Percentiles rank a stretch among this genome's conserved stretches.
phyloP scores from a whole-genome alignment of 2,888 invertebrate genomes.

The Pristionchus fissidentatus region DNA sequence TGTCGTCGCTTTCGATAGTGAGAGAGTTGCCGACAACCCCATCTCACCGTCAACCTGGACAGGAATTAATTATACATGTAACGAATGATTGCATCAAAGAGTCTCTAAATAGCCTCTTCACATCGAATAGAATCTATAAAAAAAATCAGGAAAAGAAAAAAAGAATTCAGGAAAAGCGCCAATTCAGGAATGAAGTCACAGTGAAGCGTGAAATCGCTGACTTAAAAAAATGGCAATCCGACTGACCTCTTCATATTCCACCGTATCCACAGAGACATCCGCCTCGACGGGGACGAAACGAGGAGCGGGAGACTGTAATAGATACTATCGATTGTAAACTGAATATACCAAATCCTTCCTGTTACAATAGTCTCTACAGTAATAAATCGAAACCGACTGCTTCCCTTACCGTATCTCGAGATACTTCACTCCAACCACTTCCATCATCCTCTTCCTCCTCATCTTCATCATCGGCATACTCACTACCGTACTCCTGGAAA shows the following conservation, averaged over 20 bases:
- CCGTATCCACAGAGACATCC: constrained; percentile 8
- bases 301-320: constrained; percentile 42
- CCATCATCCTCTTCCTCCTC: constrained; percentile 56
- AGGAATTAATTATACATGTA: too few relatives aligned
- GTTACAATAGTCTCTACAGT: too few relatives aligned
- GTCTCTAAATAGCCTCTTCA: neutral
- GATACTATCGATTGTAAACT: neutral
- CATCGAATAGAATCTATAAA: neutral
- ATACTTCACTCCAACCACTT: constrained; percentile 42
- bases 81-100: too few relatives aligned
- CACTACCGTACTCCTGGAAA: constrained; percentile 52
- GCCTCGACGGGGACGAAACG: constrained; percentile 5
- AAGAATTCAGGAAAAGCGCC: neutral
- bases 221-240: neutral
- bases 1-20: constrained; percentile 26
- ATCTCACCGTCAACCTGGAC: constrained; percentile 35
- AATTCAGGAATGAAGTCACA: neutral
- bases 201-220: neutral
- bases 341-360: neutral
- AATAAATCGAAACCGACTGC: neutral
- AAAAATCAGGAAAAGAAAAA: neutral
- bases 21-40: neutral
- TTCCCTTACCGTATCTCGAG: constrained; percentile 3
- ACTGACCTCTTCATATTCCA: constrained; percentile 32
- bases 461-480: constrained; percentile 53